Percentiles rank a stretch among this genome's conserved stretches.
Evolutionary conservation across 2,888 invertebrate genomes (phyloP).

Genomic region (Clepsis dumicolana): DNA sequence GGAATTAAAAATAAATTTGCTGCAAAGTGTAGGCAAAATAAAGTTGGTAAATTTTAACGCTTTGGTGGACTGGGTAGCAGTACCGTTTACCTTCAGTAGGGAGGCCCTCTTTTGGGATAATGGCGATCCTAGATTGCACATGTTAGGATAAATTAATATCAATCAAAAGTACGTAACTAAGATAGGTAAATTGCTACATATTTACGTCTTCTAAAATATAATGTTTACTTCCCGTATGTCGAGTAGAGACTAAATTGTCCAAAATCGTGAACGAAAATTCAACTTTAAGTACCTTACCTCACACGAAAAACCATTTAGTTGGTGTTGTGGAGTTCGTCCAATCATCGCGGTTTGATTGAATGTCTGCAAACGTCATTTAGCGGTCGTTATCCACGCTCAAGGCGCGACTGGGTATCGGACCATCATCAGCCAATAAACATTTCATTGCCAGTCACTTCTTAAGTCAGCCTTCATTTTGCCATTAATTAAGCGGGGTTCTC

Average conservation of each 20-base stretch:
- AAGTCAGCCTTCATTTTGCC: slow-evolving; percentile 44
- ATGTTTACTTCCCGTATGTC: too few relatives aligned
- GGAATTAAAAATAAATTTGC: too few relatives aligned
- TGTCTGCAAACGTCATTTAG: slow-evolving; percentile 72
- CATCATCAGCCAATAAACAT: slow-evolving; percentile 68
- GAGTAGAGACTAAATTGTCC: not conserved
- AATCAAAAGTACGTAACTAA: too few relatives aligned
- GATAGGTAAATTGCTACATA: too few relatives aligned
- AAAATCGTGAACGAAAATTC: not conserved
- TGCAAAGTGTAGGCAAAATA: too few relatives aligned
- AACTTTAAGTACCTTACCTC: not conserved
- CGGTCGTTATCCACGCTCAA: slow-evolving; percentile 74
- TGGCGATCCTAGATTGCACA: too few relatives aligned
- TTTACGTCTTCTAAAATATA: too few relatives aligned
- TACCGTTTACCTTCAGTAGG: too few relatives aligned
- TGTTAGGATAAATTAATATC: too few relatives aligned
- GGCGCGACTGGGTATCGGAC: slow-evolving; percentile 58
- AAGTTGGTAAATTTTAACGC: too few relatives aligned
- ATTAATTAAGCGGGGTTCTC: slow-evolving; percentile 23
- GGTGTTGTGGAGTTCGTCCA: slow-evolving; percentile 54
- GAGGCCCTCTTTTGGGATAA: too few relatives aligned
- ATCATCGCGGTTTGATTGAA: slow-evolving; percentile 73
- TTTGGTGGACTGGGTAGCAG: too few relatives aligned
- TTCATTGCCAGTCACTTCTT: slow-evolving; percentile 57
- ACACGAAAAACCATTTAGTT: not conserved